Conservation (phyloP, 2,797 vertebrate species). For the Liparis tanakae region DNA sequence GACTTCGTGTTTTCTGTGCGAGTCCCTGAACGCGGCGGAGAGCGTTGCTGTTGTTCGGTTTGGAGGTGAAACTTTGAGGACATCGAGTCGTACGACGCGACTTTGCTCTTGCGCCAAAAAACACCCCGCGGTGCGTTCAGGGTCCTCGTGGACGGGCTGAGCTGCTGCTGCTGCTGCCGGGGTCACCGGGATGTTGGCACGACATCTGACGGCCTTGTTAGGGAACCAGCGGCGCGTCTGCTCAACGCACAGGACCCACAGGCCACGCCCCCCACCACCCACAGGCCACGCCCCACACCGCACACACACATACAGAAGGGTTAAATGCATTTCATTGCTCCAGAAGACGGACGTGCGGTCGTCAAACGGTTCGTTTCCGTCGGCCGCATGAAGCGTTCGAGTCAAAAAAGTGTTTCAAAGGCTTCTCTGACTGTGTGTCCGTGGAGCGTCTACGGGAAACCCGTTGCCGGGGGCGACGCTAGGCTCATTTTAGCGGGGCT, state of each 20-base stretch:
- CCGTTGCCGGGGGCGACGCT: too few relatives aligned
- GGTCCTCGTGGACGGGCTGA: constrained; percentile 32
- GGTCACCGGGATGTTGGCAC: constrained; percentile 47
- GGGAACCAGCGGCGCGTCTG: constrained; percentile 44
- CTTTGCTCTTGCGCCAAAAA: constrained; percentile 35
- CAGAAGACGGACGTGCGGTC: constrained; percentile 60
- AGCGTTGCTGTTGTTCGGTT: constrained; percentile 3
- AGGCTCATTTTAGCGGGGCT: too few relatives aligned
- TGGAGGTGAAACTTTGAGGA: constrained; percentile 31
- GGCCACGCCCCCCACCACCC: too few relatives aligned
- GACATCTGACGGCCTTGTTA: constrained; percentile 56
- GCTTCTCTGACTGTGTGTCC: constrained; percentile 47
- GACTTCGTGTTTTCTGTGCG: constrained; percentile 65
- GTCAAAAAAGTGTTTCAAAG: constrained; percentile 68
- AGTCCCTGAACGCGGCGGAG: constrained; percentile 36
- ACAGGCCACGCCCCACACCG: too few relatives aligned
- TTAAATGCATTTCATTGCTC: constrained; percentile 73
- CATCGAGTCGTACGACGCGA: constrained; percentile 53
- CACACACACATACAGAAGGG: constrained; percentile 54
- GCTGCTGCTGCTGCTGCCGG: not conserved
- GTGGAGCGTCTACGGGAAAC: too few relatives aligned
- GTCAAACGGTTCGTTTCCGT: constrained; percentile 69
- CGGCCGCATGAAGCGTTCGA: constrained; percentile 62
- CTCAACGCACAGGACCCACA: too few relatives aligned
- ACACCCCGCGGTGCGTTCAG: constrained; percentile 30